phyloP scores from a whole-genome alignment of 1,140 invertebrate species.

The Ooceraea biroi region DNA sequence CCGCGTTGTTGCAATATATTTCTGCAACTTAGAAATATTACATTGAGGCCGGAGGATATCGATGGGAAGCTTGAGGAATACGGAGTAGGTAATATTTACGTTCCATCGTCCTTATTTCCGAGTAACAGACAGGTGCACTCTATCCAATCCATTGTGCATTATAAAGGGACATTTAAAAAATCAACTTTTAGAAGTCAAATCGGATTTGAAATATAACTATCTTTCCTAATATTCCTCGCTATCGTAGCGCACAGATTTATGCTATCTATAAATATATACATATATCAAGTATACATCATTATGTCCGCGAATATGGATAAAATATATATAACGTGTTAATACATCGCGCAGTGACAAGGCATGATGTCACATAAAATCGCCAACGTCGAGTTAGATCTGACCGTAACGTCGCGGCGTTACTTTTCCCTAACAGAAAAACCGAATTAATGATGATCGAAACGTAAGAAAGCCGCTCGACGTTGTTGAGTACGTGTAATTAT shows the following conservation, averaged over 20 bases:
- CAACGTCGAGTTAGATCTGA: slow-evolving; percentile 13
- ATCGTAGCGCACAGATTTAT: not conserved
- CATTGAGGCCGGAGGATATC: slow-evolving; percentile 45
- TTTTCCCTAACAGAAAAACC: slow-evolving; percentile 9
- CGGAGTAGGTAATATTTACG: slow-evolving; percentile 63
- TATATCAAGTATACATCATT: not conserved
- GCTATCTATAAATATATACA: not conserved
- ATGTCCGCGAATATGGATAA: not conserved
- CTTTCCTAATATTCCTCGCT: not conserved
- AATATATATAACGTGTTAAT: slow-evolving; percentile 3
- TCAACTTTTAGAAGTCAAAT: slow-evolving; percentile 37
- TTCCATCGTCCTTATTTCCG: slow-evolving; percentile 23
- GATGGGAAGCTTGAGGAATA: slow-evolving; percentile 54
- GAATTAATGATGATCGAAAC: slow-evolving; percentile 39
- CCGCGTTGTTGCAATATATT: slow-evolving; percentile 71
- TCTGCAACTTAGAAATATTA: slow-evolving; percentile 74
- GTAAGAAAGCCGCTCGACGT: slow-evolving; percentile 38
- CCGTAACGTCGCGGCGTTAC: not conserved
- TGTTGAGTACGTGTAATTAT: slow-evolving; percentile 26
- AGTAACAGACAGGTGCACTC: not conserved
- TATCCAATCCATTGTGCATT: not conserved
- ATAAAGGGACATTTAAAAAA: not conserved
- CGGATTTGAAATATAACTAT: not conserved
- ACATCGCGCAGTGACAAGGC: not conserved
- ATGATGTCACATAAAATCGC: slow-evolving; percentile 1